These are phyloP conservation scores for Agriopis aurantiaria DNA, from an alignment of 2,888 invertebrate genomes.

Conservation along the genomic window DNA sequence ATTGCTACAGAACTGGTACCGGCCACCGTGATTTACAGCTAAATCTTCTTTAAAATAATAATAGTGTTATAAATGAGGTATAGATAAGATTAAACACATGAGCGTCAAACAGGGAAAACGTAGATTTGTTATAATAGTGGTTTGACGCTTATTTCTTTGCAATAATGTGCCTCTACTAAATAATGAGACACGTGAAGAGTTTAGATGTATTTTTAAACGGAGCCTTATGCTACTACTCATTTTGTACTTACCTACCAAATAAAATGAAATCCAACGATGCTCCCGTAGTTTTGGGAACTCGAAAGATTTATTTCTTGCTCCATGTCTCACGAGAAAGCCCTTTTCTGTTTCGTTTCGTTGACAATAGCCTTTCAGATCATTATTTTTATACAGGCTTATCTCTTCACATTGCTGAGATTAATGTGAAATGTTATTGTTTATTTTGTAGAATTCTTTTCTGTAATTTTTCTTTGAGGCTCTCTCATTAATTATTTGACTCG, in stretches of 20 bases:
- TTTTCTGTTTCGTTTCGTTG: slow-evolving; percentile 51
- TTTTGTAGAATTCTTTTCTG: slow-evolving; percentile 15
- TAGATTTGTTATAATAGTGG: no score
- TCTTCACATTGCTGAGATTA: slow-evolving; percentile 44
- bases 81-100: neutral
- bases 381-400: slow-evolving; percentile 43
- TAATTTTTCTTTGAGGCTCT: slow-evolving; percentile 8
- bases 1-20: slow-evolving; percentile 37
- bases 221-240: neutral
- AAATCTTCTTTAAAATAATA: slow-evolving; percentile 27
- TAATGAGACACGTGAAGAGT: no score
- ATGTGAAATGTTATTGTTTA: slow-evolving; percentile 36
- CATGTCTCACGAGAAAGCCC: slow-evolving; percentile 55
- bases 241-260: neutral
- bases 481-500: slow-evolving; percentile 15
- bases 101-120: neutral
- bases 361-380: slow-evolving; percentile 53
- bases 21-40: slow-evolving; percentile 27
- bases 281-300: slow-evolving; percentile 4
- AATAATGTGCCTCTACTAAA: no score
- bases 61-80: slow-evolving; percentile 11
- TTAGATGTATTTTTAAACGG: no score
- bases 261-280: neutral
- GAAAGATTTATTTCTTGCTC: slow-evolving; percentile 14
- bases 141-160: no score